These are phyloP conservation scores for Choristoneura fumiferana DNA, from an alignment of 1,140 invertebrate species.

Conservation along the genomic window DNA sequence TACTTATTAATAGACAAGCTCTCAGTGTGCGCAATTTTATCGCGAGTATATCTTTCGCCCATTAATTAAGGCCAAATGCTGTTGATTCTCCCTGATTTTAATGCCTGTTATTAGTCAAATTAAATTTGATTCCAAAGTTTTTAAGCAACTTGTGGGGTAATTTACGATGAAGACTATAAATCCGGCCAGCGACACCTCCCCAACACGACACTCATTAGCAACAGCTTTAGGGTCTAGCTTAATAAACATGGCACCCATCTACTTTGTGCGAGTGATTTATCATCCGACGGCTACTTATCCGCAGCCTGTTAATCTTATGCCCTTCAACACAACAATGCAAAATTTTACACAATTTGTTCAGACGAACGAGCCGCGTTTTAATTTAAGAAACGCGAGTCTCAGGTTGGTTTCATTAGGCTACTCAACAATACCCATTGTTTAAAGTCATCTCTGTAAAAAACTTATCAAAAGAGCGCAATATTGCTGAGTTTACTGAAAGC, in stretches of 20 bases:
- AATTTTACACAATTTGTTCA: conserved; percentile 10
- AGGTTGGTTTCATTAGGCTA: conserved; percentile 2
- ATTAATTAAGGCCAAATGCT: too few relatives aligned
- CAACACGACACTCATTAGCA: conserved; percentile 32
- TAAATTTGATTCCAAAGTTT: too few relatives aligned
- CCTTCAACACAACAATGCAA: not conserved
- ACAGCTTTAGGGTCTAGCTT: conserved; percentile 5
- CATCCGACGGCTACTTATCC: not conserved
- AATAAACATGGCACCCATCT: conserved; percentile 21
- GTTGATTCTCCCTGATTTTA: too few relatives aligned
- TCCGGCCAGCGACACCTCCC: conserved; percentile 22
- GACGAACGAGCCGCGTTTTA: not conserved
- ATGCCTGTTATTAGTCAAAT: too few relatives aligned
- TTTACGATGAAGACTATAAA: conserved; percentile 31
- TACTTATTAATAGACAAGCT: too few relatives aligned
- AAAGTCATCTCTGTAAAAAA: not conserved
- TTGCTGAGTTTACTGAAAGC: not conserved
- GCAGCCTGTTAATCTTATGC: not conserved
- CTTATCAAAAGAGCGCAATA: conserved; percentile 13
- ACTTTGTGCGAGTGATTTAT: conserved; percentile 20
- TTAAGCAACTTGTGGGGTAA: too few relatives aligned
- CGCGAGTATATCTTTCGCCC: too few relatives aligned
- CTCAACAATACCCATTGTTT: conserved; percentile 12
- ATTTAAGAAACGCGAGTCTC: not conserved
- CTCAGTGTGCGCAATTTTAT: too few relatives aligned